Base-by-base conservation (phyloP, 2,113 vertebrate genomes). In the Balaenoptera acutorostrata region DNA sequence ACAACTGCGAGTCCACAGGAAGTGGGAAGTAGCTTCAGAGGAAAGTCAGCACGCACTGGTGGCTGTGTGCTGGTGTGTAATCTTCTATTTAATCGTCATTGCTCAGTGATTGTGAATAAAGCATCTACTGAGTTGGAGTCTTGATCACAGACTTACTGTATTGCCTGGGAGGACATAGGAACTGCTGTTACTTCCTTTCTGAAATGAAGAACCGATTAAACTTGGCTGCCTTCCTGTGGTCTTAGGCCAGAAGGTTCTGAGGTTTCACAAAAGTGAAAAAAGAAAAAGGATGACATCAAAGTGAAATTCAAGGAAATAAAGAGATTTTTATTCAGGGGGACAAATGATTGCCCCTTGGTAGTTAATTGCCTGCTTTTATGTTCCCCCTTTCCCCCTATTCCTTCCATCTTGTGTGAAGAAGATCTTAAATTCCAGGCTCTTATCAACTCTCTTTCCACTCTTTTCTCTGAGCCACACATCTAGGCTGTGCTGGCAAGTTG, bases 261-360 rank as follows among this genome's bases (percentile, higher is more conserved):
- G 44, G 14, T 88, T 92, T 96, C 49, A 77, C 82, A 95, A 72
- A 96, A 77, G 64, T 85, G 46, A 75, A 91, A 80, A 94, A 36
- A 68, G 27, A 63, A 68, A 44, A 69, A 49, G 15, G 31, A 49
- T 92, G 46, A 29, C n/a, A 66, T 59, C 52, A n/a, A 57, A 68
- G 39, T 81, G 57, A 84, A 97, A 90, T 78, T 80, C 23, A 84
- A 88, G 77, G 74, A 46, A 44, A 89, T 66, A 88, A 81, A 80
- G 55, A 68, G 63, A 80, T 93, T 91, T 86, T 85, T 86, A 36
- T 83, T 17, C 46, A 55, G 49, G 49, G 71, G 36, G 44, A 36
- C 6, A 36, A 33, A 57, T 5, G 21, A 25, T 72, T 85, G 39
- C 18, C 49, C 57, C 21, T 85, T 20, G 7, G 15, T 10, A 25